These are phyloP conservation scores for Typhlichthys eigenmanni DNA, from an alignment of 2,797 vertebrate species.

Conservation along the genomic window DNA sequence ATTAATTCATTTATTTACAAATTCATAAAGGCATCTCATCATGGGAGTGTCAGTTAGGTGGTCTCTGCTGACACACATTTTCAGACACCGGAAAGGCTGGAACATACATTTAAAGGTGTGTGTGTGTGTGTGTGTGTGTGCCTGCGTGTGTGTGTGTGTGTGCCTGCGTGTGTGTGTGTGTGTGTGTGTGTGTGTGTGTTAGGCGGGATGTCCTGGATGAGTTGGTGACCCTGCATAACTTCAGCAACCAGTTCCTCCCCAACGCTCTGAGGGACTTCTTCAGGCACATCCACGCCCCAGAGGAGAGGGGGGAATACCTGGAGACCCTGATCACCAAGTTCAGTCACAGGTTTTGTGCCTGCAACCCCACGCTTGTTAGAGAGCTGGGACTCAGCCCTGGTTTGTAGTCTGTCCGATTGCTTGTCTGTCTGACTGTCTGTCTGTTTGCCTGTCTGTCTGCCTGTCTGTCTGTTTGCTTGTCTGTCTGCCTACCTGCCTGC, in stretches of 20 bases:
- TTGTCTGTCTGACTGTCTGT: too few species aligned
- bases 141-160: not conserved
- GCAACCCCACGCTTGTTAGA: slow-evolving; percentile 90
- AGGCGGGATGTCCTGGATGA: slow-evolving; percentile 97
- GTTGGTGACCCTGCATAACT: slow-evolving; percentile 96
- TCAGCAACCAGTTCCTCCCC: slow-evolving; percentile 98
- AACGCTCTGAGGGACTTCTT: slow-evolving; percentile 98
- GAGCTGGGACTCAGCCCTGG: slow-evolving; percentile 96
- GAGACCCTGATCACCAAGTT: slow-evolving; percentile 99
- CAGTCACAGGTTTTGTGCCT: slow-evolving; percentile 95
- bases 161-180: not conserved
- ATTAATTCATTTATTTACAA: too few species aligned
- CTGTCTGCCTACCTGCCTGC: too few species aligned
- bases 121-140: not conserved
- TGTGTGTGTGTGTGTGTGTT: slow-evolving; percentile 5
- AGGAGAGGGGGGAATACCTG: slow-evolving; percentile 97
- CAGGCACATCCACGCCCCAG: slow-evolving; percentile 95
- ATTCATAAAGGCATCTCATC: too few species aligned
- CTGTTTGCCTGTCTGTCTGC: not conserved
- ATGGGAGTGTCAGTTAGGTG: too few species aligned
- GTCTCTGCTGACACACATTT: too few species aligned
- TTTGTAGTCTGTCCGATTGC: slow-evolving; percentile 65
- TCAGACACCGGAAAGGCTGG: too few species aligned
- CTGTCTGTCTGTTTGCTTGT: too few species aligned
- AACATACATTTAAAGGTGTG: not conserved